Percentiles rank a stretch among this genome's conserved stretches.
phyloP scores from a whole-genome alignment of 1,140 invertebrate species.

The Achatina immaculata region DNA sequence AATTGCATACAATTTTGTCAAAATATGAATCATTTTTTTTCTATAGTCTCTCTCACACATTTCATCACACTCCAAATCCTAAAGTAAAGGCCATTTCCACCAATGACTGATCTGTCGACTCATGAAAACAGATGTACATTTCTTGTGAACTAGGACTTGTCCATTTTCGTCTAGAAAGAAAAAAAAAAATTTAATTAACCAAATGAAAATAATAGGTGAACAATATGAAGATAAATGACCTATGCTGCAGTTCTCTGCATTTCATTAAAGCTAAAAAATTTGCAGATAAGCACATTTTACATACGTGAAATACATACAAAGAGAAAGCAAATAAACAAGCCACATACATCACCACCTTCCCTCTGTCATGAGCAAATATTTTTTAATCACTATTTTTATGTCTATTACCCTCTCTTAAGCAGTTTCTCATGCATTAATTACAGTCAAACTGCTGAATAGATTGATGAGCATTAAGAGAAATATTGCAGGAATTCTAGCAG shows the following conservation, averaged over 20 bases:
- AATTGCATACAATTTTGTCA: too few relatives aligned
- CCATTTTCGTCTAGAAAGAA: constrained; percentile 57
- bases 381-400: too few relatives aligned
- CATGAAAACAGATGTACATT: constrained; percentile 70
- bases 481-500: too few relatives aligned
- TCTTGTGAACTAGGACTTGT: constrained; percentile 57
- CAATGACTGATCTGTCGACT: constrained; percentile 67
- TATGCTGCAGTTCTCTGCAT: background rate
- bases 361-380: too few relatives aligned
- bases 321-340: background rate
- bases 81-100: constrained; percentile 70
- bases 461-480: too few relatives aligned
- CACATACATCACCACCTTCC: too few relatives aligned
- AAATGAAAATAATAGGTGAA: background rate
- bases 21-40: too few relatives aligned
- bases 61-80: constrained; percentile 58
- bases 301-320: background rate
- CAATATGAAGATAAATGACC: background rate
- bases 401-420: too few relatives aligned
- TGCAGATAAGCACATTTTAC: background rate
- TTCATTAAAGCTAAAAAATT: too few relatives aligned
- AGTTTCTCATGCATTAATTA: too few relatives aligned
- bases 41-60: too few relatives aligned
- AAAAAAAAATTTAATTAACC: constrained; percentile 18
- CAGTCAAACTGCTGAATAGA: too few relatives aligned